Base-by-base conservation (phyloP, 2,888 invertebrate genomes). In the Monopis laevigella region DNA sequence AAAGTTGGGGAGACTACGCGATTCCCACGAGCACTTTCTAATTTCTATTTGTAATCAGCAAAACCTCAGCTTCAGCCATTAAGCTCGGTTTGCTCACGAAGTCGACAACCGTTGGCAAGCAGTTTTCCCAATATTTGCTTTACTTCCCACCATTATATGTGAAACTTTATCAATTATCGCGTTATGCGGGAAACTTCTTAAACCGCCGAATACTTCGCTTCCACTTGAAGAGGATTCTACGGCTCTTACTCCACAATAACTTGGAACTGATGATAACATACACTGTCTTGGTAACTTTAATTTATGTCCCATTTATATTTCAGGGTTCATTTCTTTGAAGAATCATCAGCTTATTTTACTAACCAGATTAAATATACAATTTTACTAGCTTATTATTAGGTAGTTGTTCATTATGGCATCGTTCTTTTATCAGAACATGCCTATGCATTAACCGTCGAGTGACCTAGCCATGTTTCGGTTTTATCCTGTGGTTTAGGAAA, bases 81-180 rank as follows among this genome's bases (percentile, higher is more conserved):
- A 41, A 42, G 40, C 34, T 26, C 42, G 32, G 35, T 28, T 40
- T 29, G 29, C 40, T 40, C 40, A 19, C 28, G n/a, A 28, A 29
- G 29, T 28, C 28, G 29, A 40, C 40, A 40, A 40, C 29, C 35
- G 43, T 43, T 54, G 51, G 52, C 49, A 53, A 59, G 55, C 58
- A 64, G 64, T 71, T 68, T 65, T 61, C 60, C 65, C 62, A 62
- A 66, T 65, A 64, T 69, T 64, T 65, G 61, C 57, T 54, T 57
- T 53, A 52, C 52, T 54, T 55, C 51, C 55, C 55, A 53, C n/a
- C 57, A 54, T 59, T 58, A 61, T 58, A 57, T 51, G 55, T 49
- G 54, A 48, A 58, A 59, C 58, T 59, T 58, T 73, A 70, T 73
- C 72, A 75, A 75, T 75, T 75, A 75, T 69, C 66, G 65, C 59